Evolutionary conservation across 2,113 vertebrate species (phyloP), one percentile per base, ranked within the genome.

Genomic region (Passerina amoena): DNA sequence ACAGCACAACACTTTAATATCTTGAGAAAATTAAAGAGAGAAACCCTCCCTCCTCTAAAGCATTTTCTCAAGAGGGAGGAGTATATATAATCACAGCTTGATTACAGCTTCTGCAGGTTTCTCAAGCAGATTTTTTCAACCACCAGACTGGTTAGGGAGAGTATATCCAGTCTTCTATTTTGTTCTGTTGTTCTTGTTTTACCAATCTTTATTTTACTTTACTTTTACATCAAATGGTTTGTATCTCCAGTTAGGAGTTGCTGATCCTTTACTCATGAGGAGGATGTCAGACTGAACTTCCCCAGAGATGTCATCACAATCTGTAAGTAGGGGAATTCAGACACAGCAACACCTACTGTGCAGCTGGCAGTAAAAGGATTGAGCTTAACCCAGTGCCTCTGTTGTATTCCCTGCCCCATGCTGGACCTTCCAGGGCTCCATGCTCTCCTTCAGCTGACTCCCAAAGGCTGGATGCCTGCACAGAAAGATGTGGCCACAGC

Each of bases 281-380:
- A 56, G 27, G 64, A 69, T 69, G 57, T 60, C 3, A 48, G 18
- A 44, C 27, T 30, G 21, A 61, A 45, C n/a, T 90, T 90, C 66
- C 40, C 20, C n/a, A 88, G 69, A 31, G 16, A 6, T 45, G 24
- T 19, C 27, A 65, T 20, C 28, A 28, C 65, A 25, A 50, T 22
- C 24, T 11, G 13, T 20, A 35, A 59, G 14, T 3, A 33, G 5
- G 10, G 14, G 25, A 59, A 33, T 47, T n/a, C 61, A 48, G 56
- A 38, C 23, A 30, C 16, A 47, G 14, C 40, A 59, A 27, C 0
- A 0, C 19, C 42, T 61, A 1, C 19, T 33, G 15, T 48, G 33
- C 7, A 70, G n/a, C 11, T 76, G 51, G 47, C 47, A 76, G 47
- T 1, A 50, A 35, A 9, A 85, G 14, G n/a, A 61, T 22, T 31